phyloP scores from a whole-genome alignment of 2,797 vertebrate genomes.

The Helostoma temminkii region DNA sequence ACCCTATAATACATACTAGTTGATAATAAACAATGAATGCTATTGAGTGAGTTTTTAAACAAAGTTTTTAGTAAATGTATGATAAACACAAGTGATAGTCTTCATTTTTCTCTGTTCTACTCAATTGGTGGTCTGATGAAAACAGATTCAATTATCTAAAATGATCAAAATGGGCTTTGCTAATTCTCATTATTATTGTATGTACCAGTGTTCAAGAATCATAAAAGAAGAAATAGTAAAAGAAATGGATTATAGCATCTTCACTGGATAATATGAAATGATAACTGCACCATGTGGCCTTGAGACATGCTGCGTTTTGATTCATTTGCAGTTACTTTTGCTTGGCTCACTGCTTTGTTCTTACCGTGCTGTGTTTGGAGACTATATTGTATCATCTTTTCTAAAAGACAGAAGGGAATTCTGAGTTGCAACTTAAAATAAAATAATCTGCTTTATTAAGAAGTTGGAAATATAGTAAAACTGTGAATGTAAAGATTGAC shows the following conservation, averaged over 20 bases:
- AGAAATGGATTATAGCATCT: background rate
- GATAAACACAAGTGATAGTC: too few species aligned
- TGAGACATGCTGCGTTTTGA: slow-evolving; percentile 17
- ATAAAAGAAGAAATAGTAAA: slow-evolving; percentile 24
- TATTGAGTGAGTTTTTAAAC: background rate
- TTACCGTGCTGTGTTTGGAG: slow-evolving; percentile 7
- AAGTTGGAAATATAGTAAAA: background rate
- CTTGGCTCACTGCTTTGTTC: background rate
- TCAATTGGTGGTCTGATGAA: slow-evolving; percentile 8
- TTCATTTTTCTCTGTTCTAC: background rate
- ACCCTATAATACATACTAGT: background rate
- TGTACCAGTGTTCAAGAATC: slow-evolving; percentile 12
- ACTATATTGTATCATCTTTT: slow-evolving; percentile 2
- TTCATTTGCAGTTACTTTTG: slow-evolving; percentile 9
- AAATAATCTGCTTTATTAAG: background rate
- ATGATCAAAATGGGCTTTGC: slow-evolving; percentile 18
- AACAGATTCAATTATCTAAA: slow-evolving; percentile 30
- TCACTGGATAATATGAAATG: slow-evolving; percentile 7
- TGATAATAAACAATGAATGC: slow-evolving; percentile 16
- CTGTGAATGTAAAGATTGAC: background rate
- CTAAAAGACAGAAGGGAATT: background rate
- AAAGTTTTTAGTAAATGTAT: too few species aligned
- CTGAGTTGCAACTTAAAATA: slow-evolving; percentile 1
- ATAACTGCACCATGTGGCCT: slow-evolving; percentile 13
- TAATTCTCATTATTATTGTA: slow-evolving; percentile 21